phyloP scores from a whole-genome alignment of 2,113 vertebrate species.

The Balaenoptera acutorostrata region DNA sequence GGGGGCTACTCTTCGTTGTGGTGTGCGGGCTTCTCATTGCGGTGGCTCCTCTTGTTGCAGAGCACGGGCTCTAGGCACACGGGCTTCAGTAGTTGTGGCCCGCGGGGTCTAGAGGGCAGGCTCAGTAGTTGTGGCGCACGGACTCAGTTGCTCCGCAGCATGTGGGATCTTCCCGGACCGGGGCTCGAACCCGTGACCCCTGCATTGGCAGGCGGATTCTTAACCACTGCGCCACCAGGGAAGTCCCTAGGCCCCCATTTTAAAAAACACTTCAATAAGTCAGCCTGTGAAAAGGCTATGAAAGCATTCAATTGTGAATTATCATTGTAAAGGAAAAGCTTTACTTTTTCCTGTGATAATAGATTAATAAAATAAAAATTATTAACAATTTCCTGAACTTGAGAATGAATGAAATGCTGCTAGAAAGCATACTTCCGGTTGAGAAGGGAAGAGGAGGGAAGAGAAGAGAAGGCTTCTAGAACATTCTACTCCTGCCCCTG shows the following conservation, averaged over 20 bases:
- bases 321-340: not conserved
- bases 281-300: not conserved
- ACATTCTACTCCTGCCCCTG: not conserved
- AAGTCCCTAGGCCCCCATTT: not conserved
- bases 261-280: not conserved
- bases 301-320: not conserved
- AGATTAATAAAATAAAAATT: not conserved
- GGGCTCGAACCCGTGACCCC: no score
- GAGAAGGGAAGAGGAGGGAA: not conserved
- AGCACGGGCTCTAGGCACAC: fast-evolving
- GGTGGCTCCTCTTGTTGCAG: no score
- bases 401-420: not conserved
- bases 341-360: not conserved
- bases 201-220: no score
- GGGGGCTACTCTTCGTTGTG: no score
- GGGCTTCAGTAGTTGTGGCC: no score
- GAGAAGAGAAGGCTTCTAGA: not conserved
- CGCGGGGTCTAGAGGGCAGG: no score
- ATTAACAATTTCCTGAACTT: not conserved
- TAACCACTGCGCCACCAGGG: no score
- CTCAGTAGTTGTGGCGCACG: no score
- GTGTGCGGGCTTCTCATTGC: no score
- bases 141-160: no score
- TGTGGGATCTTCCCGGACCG: no score
- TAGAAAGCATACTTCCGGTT: not conserved